phyloP scores from a whole-genome alignment of 2,888 invertebrate species.

The Dermolepida albohirtum region DNA sequence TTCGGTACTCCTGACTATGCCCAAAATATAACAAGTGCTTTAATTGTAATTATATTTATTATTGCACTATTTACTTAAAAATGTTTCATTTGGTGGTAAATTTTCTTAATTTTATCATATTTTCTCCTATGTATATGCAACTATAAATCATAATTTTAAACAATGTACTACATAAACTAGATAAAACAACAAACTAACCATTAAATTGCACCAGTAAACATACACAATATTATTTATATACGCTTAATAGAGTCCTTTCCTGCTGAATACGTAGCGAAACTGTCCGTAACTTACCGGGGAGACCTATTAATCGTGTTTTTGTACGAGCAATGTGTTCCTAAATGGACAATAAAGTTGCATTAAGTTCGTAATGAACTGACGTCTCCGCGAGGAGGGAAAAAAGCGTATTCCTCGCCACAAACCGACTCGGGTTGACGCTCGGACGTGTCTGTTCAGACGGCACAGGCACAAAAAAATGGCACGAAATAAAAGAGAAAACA shows the following conservation, averaged over 20 bases:
- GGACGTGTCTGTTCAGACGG: background rate
- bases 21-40: no score
- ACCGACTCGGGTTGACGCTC: constrained; percentile 16
- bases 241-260: constrained; percentile 5
- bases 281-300: constrained; percentile 1
- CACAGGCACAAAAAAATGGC: background rate
- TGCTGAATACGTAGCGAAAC: background rate
- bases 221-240: no score
- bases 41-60: no score
- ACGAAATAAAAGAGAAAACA: constrained; percentile 1
- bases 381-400: constrained; percentile 9
- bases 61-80: no score
- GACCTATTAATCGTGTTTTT: constrained; percentile 25
- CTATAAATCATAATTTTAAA: no score
- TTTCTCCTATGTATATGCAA: no score
- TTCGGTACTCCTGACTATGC: no score
- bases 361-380: constrained; percentile 17
- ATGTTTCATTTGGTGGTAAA: no score
- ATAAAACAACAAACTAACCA: no score
- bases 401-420: constrained; percentile 14
- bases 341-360: constrained; percentile 21
- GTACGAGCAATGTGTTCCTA: constrained; percentile 20
- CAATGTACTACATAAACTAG: no score
- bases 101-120: no score
- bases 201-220: no score